A percentile compares a stretch with the other conserved stretches of the same genome.
These are phyloP conservation scores for Poeciliopsis occidentalis DNA, from an alignment of 2,113 vertebrate species.

Conservation along the genomic window DNA sequence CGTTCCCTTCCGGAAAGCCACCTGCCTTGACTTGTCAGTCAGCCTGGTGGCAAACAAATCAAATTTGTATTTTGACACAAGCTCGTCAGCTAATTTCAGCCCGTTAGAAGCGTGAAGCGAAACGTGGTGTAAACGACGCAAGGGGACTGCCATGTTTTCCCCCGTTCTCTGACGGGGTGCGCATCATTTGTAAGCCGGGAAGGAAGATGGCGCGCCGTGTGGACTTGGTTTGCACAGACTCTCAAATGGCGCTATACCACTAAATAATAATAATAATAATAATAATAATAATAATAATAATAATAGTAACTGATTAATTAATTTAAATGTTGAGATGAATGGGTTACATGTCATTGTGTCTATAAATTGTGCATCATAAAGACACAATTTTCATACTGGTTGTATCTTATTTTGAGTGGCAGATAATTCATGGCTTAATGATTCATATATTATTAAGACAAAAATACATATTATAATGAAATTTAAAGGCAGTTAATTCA, in stretches of 20 bases:
- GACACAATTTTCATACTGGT: not conserved
- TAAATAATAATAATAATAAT: not conserved
- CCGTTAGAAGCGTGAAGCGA: conserved; percentile 84
- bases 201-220: too few relatives aligned
- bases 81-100: conserved; percentile 78
- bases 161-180: conserved; percentile 31
- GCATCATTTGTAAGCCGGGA: conserved; percentile 3
- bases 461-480: not conserved
- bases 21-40: conserved; percentile 77
- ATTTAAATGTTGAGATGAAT: not conserved
- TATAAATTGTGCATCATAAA: not conserved
- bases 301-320: not conserved
- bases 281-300: not conserved
- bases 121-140: conserved; percentile 86
- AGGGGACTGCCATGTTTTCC: conserved; percentile 82
- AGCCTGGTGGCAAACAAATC: conserved; percentile 81
- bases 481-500: not conserved
- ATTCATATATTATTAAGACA: not conserved
- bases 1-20: conserved; percentile 82
- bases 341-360: not conserved
- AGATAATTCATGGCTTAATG: not conserved
- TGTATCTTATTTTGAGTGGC: not conserved
- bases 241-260: too few relatives aligned
- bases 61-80: conserved; percentile 85
- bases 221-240: too few relatives aligned